These are phyloP conservation scores for Phylloscopus whistleri DNA, from an alignment of 2,113 vertebrate species.

Conservation along the genomic window DNA sequence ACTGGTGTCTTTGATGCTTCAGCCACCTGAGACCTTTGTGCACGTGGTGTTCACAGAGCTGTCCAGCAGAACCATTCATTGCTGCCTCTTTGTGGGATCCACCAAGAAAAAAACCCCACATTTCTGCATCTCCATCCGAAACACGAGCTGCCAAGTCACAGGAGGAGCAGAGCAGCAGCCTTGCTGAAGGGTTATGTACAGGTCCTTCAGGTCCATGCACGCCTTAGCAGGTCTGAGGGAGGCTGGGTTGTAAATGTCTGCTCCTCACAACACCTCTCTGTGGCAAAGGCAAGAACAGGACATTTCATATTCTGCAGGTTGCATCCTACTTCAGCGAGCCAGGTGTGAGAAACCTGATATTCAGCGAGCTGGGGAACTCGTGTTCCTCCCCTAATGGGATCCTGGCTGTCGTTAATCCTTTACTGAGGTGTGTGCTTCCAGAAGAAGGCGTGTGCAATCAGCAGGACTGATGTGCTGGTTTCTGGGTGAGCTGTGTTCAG, in stretches of 20 bases:
- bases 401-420: slow-evolving; percentile 21
- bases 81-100: neutral
- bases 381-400: slow-evolving; percentile 40
- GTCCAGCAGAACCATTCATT: neutral
- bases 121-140: neutral
- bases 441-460: slow-evolving; percentile 21
- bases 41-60: accelerated
- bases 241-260: neutral
- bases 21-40: neutral
- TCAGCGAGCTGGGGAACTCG: slow-evolving; percentile 37
- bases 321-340: neutral
- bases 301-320: slow-evolving; percentile 11
- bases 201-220: neutral
- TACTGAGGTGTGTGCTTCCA: neutral
- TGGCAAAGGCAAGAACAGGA: neutral
- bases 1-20: accelerated
- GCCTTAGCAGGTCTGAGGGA: neutral
- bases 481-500: neutral
- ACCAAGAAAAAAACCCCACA: neutral
- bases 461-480: slow-evolving; percentile 5
- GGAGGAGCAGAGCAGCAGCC: neutral
- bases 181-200: neutral
- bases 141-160: neutral
- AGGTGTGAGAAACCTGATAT: slow-evolving; percentile 32
- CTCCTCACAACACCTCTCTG: neutral